Percentiles rank a stretch among this genome's conserved stretches.
Evolutionary conservation across 2,797 vertebrate species (phyloP).

Genomic region (Sebastes vulpes): DNA sequence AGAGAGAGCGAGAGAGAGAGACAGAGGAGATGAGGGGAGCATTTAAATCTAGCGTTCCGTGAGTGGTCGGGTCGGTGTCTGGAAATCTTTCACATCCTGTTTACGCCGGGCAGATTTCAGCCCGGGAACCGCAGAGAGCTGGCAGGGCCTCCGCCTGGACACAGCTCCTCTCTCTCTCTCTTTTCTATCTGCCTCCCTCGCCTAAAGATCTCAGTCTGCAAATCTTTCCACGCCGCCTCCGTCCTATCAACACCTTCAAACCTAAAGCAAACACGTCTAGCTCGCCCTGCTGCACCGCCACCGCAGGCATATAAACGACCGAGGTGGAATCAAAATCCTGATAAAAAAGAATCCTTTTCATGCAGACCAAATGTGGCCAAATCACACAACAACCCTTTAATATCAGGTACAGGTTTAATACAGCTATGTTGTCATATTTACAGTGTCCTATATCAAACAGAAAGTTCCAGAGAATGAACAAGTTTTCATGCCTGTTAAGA

Average conservation of each 20-base stretch:
- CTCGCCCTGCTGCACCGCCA: not conserved
- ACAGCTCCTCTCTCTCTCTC: conserved; percentile 64
- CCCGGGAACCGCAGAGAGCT: conserved; percentile 82
- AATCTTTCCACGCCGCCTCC: conserved; percentile 52
- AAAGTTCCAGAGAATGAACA: conserved; percentile 50
- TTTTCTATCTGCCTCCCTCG: conserved; percentile 56
- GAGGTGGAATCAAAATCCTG: conserved; percentile 20
- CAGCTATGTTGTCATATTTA: conserved; percentile 66
- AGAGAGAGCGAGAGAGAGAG: conserved; percentile 20
- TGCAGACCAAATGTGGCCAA: conserved; percentile 29
- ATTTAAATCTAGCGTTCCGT: conserved; percentile 87
- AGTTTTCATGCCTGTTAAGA: conserved; percentile 47
- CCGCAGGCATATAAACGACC: not conserved
- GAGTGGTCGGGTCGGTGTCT: conserved; percentile 87
- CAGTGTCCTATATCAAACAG: conserved; percentile 56
- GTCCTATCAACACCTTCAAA: conserved; percentile 67
- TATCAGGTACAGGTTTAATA: conserved; percentile 66
- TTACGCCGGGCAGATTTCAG: conserved; percentile 86
- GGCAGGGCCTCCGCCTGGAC: conserved; percentile 78
- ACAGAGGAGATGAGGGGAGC: conserved; percentile 70
- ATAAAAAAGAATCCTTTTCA: conserved; percentile 58
- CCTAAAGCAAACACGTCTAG: conserved; percentile 63
- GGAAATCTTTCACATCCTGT: conserved; percentile 90
- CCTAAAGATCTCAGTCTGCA: conserved; percentile 58
- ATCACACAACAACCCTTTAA: conserved; percentile 58